These are phyloP conservation scores for Tapera naevia DNA, from an alignment of 2,797 vertebrate genomes.

Conservation along the genomic window DNA sequence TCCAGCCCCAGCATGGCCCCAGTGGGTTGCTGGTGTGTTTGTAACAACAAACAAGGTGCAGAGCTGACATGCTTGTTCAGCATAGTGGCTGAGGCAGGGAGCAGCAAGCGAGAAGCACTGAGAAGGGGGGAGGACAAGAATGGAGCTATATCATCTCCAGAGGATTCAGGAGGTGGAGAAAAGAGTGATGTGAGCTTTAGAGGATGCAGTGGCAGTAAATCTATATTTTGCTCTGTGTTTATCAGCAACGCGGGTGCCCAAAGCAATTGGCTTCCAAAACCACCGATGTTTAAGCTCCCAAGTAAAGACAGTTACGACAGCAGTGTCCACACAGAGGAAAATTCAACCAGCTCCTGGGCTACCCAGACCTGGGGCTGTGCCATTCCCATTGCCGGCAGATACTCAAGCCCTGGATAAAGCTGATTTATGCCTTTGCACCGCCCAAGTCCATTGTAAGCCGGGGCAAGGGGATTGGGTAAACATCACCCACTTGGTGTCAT, in stretches of 20 bases:
- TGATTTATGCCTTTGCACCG: neutral
- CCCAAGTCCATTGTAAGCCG: neutral
- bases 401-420: neutral
- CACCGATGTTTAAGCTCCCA: neutral
- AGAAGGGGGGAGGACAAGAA: neutral
- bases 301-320: neutral
- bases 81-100: neutral
- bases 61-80: neutral
- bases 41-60: neutral
- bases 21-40: fast-evolving
- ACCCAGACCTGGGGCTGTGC: neutral
- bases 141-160: neutral
- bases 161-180: neutral
- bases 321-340: neutral
- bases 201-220: neutral
- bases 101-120: fast-evolving
- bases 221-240: neutral
- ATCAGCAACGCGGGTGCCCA: neutral
- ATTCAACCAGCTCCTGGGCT: neutral
- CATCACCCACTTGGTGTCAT: neutral
- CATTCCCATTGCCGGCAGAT: neutral
- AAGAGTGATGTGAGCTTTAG: neutral
- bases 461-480: neutral
- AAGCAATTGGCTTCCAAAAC: neutral
- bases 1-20: neutral